Base-by-base conservation (phyloP, 2,797 vertebrate genomes). In the Dicrostonyx torquatus region DNA sequence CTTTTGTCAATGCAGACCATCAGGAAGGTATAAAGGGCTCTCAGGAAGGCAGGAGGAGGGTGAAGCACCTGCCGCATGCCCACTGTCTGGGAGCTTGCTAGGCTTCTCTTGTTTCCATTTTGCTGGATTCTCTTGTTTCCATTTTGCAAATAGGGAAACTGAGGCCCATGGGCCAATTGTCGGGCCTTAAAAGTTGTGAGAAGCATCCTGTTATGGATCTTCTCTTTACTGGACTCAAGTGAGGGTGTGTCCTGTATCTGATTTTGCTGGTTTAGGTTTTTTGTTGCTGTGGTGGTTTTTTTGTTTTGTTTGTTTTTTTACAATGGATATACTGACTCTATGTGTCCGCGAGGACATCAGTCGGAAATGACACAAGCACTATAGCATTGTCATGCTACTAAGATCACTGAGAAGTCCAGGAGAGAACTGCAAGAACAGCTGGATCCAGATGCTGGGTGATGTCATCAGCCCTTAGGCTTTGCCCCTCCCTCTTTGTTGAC, bases 11-110 rank as follows among this genome's bases (percentile, higher is more conserved):
- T 66, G 58, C 76, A 18, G 6, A 45, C 40, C 48, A 2, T 14
- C 50, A 45, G 7, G n/a, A 86, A 93, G 83, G n/a, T 77, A 31
- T 26, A 50, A 48, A 70, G 11, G 60, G 73, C 95, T 95, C 15
- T 26, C 26, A 7, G 20, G 15, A 62, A n/a, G 62, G 11, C 12
- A 5, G 58, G 53, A n/a, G 22, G 55, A 66, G 68, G 50, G 45
- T 22, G 12, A 40, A 68, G 68, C 22, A 34, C 92, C 78, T 75
- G 0, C 60, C 43, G n/a, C 11, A 1, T 6, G 12, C 22, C 14
- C 37, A 1, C 34, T 1, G 4, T 13, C 10, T 8, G 0, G 72
- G 62, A 77, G 12, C 37, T 68, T 1, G 14, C 50, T 50, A 5
- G 48, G 72, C 80, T 53, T 89, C 75, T 60, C 60, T 73, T 17